Conservation (phyloP, 2,888 invertebrate genomes). For the Drosophila stalkeri region DNA sequence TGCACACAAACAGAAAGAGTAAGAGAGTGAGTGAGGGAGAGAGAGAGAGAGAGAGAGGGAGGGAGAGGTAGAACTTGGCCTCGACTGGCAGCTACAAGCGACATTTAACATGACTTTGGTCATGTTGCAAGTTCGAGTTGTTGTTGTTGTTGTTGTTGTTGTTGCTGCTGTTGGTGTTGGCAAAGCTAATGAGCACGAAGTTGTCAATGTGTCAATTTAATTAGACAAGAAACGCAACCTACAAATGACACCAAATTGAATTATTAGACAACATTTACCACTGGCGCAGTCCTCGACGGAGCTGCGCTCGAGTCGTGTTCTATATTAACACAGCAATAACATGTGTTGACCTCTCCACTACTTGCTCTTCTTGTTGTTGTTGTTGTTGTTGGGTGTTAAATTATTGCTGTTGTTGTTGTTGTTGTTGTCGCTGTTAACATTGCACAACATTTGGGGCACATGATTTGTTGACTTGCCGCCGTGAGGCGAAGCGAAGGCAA, state of each 20-base stretch:
- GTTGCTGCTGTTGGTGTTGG: conserved; percentile 28
- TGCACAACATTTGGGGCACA: conserved; percentile 52
- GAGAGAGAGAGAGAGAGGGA: no score
- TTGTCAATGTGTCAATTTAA: conserved; percentile 83
- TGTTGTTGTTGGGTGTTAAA: conserved; percentile 23
- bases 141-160: conserved; percentile 18
- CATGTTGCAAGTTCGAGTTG: conserved; percentile 31
- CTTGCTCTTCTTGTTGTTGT: background rate
- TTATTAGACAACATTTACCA: conserved; percentile 72
- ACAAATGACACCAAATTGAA: conserved; percentile 78
- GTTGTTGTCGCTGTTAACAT: conserved; percentile 57
- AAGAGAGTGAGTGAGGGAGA: background rate
- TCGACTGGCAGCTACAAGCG: conserved; percentile 18
- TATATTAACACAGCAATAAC: conserved; percentile 17
- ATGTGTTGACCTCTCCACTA: conserved; percentile 21
- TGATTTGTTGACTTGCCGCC: conserved; percentile 54
- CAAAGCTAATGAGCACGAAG: conserved; percentile 79
- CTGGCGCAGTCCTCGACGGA: conserved; percentile 24
- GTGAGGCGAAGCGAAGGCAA: conserved; percentile 1
- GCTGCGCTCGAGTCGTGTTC: conserved; percentile 20
- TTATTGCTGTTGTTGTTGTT: conserved; percentile 27
- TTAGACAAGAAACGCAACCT: conserved; percentile 77
- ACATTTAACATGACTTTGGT: conserved; percentile 57
- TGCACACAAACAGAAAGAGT: conserved; percentile 18
- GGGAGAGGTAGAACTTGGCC: background rate